Evolutionary conservation across 2,113 vertebrate species (phyloP).

Genomic region (Cyphotilapia sp.): DNA sequence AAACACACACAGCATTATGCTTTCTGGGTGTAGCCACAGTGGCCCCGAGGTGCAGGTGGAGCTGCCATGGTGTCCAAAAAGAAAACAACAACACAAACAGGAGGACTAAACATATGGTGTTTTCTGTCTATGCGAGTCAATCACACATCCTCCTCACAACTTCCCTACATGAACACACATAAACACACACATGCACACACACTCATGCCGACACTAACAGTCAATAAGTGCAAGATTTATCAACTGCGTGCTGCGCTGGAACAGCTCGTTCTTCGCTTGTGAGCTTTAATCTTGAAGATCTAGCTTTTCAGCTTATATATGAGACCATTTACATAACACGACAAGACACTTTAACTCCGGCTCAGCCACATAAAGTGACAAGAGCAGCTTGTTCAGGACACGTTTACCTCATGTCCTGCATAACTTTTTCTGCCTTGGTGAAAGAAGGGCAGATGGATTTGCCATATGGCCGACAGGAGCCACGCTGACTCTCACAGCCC

Average conservation of each 20-base stretch:
- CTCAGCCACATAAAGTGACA: neutral
- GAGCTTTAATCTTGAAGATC: neutral
- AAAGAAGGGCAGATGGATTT: constrained; percentile 49
- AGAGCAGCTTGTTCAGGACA: neutral
- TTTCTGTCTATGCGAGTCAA: constrained; percentile 19
- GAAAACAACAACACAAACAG: neutral
- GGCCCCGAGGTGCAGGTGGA: constrained; percentile 2
- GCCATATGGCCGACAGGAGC: constrained; percentile 52
- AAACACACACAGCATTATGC: neutral
- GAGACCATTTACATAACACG: neutral
- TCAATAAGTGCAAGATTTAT: neutral
- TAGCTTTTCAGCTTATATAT: neutral
- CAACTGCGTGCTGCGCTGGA: neutral
- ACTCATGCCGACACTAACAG: neutral
- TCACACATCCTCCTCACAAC: neutral
- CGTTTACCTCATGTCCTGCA: neutral
- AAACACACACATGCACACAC: neutral
- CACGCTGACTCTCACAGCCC: constrained; percentile 3
- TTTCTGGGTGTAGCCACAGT: neutral
- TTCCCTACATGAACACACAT: neutral
- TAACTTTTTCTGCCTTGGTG: constrained; percentile 15
- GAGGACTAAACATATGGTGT: constrained; percentile 31
- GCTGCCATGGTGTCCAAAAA: neutral
- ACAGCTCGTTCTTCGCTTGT: neutral
- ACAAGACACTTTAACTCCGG: neutral